A percentile compares a stretch with the other conserved stretches of the same genome.
These are phyloP conservation scores for Haplochromis burtoni DNA, from an alignment of 2,113 vertebrate species.

Conservation along the genomic window DNA sequence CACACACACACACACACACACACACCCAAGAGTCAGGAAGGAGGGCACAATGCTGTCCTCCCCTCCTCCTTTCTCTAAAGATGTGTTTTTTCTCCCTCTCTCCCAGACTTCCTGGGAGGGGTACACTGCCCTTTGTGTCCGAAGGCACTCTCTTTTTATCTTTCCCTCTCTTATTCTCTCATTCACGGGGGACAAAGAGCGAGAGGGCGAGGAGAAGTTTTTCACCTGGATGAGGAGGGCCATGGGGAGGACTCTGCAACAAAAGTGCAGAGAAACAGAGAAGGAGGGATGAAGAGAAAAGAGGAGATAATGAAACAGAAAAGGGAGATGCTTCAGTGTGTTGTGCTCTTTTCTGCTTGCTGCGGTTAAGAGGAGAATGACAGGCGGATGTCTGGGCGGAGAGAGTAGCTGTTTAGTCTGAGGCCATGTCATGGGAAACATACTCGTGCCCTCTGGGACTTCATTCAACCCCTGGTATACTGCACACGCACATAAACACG, in stretches of 20 bases:
- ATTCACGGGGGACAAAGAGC: conserved; percentile 62
- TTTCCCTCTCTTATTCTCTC: conserved; percentile 59
- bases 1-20: background rate
- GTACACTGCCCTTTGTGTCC: conserved; percentile 68
- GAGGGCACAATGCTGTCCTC: conserved; percentile 67
- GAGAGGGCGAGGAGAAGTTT: conserved; percentile 54
- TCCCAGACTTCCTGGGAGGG: conserved; percentile 73
- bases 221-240: conserved; percentile 71
- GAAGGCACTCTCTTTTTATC: conserved; percentile 66
- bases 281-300: conserved; percentile 11
- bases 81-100: conserved; percentile 53
- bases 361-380: conserved; percentile 57
- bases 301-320: conserved; percentile 31
- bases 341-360: conserved; percentile 34
- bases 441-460: conserved; percentile 59
- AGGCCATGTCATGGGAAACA: conserved; percentile 70
- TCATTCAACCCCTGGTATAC: conserved; percentile 45
- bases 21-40: conserved; percentile 60
- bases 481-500: conserved; percentile 16
- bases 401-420: conserved; percentile 69
- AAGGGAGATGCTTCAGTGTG: conserved; percentile 47
- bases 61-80: conserved; percentile 68
- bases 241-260: conserved; percentile 39
- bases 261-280: conserved; percentile 36
- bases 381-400: conserved; percentile 66